Percentiles rank a stretch among this genome's conserved stretches.
Conservation (phyloP, 1,140 invertebrate genomes). For the Leptinotarsa texana region DNA sequence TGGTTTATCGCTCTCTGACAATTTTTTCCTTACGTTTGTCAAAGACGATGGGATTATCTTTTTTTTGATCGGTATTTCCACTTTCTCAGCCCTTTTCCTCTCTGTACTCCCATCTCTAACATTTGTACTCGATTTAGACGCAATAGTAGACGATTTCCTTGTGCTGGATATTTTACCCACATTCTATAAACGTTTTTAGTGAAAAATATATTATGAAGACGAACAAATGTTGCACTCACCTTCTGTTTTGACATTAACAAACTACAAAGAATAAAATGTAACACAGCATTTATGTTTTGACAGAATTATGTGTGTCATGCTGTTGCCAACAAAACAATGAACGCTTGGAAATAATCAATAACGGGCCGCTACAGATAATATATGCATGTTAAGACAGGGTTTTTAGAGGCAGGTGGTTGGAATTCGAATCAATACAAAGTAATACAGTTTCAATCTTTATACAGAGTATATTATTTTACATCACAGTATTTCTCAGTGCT, state of each 20-base stretch:
- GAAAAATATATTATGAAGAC: background rate
- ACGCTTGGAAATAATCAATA: conserved; percentile 44
- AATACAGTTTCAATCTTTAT: conserved; percentile 18
- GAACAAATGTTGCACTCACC: conserved; percentile 29
- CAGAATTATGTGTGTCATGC: conserved; percentile 39
- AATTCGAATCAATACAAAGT: background rate
- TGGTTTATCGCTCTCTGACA: conserved; percentile 1
- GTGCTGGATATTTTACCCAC: conserved; percentile 11
- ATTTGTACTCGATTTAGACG: conserved; percentile 5
- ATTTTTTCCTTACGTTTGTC: conserved; percentile 11
- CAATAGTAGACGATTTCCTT: conserved; percentile 14
- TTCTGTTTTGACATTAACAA: conserved; percentile 42
- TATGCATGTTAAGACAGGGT: background rate
- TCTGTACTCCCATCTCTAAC: conserved; percentile 21
- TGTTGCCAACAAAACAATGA: conserved; percentile 35
- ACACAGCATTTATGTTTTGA: conserved; percentile 29
- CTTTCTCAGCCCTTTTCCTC: conserved; percentile 6
- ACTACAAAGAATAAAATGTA: conserved; percentile 10
- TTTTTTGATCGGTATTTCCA: conserved; percentile 14
- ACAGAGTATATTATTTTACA: conserved; percentile 15
- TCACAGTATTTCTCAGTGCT: conserved; percentile 20
- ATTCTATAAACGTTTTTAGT: conserved; percentile 13
- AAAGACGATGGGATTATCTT: background rate
- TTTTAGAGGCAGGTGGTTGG: background rate
- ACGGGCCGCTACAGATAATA: background rate